Evolutionary conservation across 2,888 invertebrate species (phyloP).

Genomic region (Acronicta alni): DNA sequence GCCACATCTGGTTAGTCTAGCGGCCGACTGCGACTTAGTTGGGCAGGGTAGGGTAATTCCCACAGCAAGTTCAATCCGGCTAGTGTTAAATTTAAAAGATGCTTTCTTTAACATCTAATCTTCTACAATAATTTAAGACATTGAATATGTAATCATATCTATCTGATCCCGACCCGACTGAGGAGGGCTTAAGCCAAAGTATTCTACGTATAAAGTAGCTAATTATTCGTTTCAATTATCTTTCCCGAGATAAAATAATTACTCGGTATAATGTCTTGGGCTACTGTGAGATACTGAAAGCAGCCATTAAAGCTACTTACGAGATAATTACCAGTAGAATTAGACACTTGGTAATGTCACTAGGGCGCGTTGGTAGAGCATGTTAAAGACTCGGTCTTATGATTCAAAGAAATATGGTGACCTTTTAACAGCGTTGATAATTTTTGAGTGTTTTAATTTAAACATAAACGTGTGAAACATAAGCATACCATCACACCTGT

Average conservation of each 20-base stretch:
- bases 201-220: constrained; percentile 1
- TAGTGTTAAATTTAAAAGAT: too few species aligned
- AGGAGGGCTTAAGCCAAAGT: constrained; percentile 6
- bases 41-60: too few species aligned
- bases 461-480: too few species aligned
- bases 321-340: constrained; percentile 47
- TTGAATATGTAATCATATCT: not conserved
- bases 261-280: constrained; percentile 27
- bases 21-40: too few species aligned
- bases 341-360: constrained; percentile 45
- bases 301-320: constrained; percentile 48
- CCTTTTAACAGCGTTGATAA: constrained; percentile 11
- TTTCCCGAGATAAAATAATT: constrained; percentile 44
- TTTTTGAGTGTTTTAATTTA: not conserved
- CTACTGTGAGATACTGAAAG: constrained; percentile 32
- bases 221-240: constrained; percentile 42
- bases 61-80: too few species aligned
- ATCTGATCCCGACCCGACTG: not conserved
- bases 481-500: not conserved
- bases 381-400: constrained; percentile 33
- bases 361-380: constrained; percentile 15
- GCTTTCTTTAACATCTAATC: too few species aligned
- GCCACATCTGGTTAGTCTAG: too few species aligned
- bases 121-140: not conserved
- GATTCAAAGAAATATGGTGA: constrained; percentile 20